phyloP scores from a whole-genome alignment of 1,140 invertebrate genomes.

The Drosophila rufa region DNA sequence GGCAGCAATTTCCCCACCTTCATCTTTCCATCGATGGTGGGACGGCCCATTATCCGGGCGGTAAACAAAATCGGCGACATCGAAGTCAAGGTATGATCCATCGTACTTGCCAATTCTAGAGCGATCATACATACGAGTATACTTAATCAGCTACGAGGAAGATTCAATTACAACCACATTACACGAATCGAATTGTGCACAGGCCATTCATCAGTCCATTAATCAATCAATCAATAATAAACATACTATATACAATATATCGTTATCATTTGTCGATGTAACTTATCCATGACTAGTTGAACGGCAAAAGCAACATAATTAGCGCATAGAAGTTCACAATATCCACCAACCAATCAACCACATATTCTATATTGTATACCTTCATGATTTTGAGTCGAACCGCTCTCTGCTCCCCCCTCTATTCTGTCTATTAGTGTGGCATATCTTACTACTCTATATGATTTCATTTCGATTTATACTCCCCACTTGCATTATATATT shows the following conservation, averaged over 20 bases:
- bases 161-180: slow-evolving; percentile 39
- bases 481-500: slow-evolving; percentile 19
- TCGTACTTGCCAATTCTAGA: slow-evolving; percentile 71
- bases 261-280: slow-evolving; percentile 42
- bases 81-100: slow-evolving; percentile 95
- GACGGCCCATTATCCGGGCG: slow-evolving; percentile 98
- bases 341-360: slow-evolving; percentile 24
- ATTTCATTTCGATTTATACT: slow-evolving; percentile 29
- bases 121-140: neutral
- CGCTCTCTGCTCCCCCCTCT: slow-evolving; percentile 16
- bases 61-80: slow-evolving; percentile 99
- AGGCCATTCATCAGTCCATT: slow-evolving; percentile 9
- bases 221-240: slow-evolving; percentile 14
- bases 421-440: slow-evolving; percentile 48
- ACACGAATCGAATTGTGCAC: slow-evolving; percentile 48
- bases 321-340: slow-evolving; percentile 36
- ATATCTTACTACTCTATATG: slow-evolving; percentile 31
- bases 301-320: slow-evolving; percentile 42
- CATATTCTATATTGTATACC: slow-evolving; percentile 3
- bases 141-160: slow-evolving; percentile 29
- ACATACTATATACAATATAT: slow-evolving; percentile 26
- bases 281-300: slow-evolving; percentile 49
- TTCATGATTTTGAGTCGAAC: slow-evolving; percentile 33
- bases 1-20: slow-evolving; percentile 99
- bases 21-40: slow-evolving; percentile 99